Base-by-base conservation (phyloP, 1,140 invertebrate genomes). In the Magallana angulata region DNA sequence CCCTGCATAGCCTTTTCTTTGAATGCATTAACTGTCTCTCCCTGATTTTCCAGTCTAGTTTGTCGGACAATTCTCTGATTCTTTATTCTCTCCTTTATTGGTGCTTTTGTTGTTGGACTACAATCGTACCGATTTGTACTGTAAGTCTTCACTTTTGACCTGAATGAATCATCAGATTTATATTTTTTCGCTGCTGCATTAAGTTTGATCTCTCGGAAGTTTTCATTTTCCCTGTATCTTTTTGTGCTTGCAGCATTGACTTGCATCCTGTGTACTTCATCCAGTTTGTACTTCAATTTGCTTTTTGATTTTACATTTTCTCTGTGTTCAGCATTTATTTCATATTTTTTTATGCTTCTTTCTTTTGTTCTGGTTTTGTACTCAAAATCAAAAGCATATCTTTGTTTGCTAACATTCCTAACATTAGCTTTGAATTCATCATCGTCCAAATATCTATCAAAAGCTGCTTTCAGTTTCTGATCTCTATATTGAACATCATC, bases 191-290 rank as follows among this genome's bases (percentile, higher is more conserved):
- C 80, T 4, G 80, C 36, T 6, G 36, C 16, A 14, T 57, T 82
- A 4, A 82, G 36, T 14, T 57, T 48, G 56, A 3, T 59, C 9
- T 36, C 48, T 36, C 62, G 71, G 30, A 57, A 57, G 0, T 48
- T 57, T 12, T 83, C 62, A 71, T 86, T 30, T n/a, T 59, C 48
- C 11, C 62, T 62, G 60, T 88, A 88, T 68, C 71, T 64, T 24
- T 62, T n/a, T 24, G 12, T 64, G 58, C 57, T 84, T 16, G 82
- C 64, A 57, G 14, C 16, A 81, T 82, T 76, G 1, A 85, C 71
- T 62, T 82, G 59, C 30, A 60, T 16, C 58, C 30, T 18, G 18
- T 86, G 76, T 0, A 8, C 12, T 24, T 86, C 36, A 30, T 81
- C 14, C 59, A 36, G 1, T 16, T 57, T n/a, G 48, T 87, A 84